These are phyloP conservation scores for Eupithecia vulgata DNA, from an alignment of 2,888 invertebrate genomes.

Conservation along the genomic window DNA sequence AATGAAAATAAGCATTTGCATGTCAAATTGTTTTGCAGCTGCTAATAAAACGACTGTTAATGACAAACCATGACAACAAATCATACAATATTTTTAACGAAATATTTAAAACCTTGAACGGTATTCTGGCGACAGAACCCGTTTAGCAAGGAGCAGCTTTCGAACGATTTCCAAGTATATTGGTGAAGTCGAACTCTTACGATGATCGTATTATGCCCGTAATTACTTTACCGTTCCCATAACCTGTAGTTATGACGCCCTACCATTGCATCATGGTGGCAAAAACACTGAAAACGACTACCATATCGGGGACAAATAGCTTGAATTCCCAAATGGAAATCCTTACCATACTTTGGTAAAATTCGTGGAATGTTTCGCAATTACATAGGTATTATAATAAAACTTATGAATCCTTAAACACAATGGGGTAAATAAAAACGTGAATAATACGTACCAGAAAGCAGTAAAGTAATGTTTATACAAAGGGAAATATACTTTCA, in stretches of 20 bases:
- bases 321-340: not conserved
- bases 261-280: slow-evolving; percentile 28
- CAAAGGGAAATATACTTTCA: not conserved
- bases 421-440: not conserved
- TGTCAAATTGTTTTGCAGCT: slow-evolving; percentile 7
- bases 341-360: not conserved
- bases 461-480: not conserved
- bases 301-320: not conserved
- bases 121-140: slow-evolving; percentile 46
- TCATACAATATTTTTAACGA: not conserved
- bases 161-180: slow-evolving; percentile 54
- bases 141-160: slow-evolving; percentile 49
- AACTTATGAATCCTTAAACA: not conserved
- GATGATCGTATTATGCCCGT: slow-evolving; percentile 16
- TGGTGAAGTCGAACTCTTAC: slow-evolving; percentile 35
- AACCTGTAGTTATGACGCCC: slow-evolving; percentile 39
- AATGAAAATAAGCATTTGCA: slow-evolving; percentile 13
- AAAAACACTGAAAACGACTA: slow-evolving; percentile 14
- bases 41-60: not conserved
- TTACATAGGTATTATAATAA: too few species aligned
- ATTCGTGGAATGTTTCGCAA: not conserved
- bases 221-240: slow-evolving; percentile 43
- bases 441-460: not conserved
- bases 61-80: not conserved
- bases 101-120: not conserved